Evolutionary conservation across 2,797 vertebrate genomes (phyloP).

Genomic region (Bradypodion ventrale): DNA sequence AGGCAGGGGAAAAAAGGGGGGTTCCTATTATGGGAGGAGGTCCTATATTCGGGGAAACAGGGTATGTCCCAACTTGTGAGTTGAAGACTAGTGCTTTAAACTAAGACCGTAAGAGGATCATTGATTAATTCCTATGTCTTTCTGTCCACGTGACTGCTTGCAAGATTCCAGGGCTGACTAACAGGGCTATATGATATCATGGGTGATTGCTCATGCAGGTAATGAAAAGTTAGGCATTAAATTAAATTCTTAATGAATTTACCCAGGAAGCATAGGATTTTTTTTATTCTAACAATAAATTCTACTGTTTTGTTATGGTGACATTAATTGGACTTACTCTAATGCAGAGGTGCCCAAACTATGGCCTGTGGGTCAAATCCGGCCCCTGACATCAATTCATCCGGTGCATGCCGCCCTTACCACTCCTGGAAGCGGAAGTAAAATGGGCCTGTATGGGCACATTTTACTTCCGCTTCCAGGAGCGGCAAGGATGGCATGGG

Average conservation of each 20-base stretch:
- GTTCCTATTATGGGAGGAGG: too few relatives aligned
- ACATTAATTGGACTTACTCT: slow-evolving; percentile 73
- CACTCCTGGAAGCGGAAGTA: too few relatives aligned
- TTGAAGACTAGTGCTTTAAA: background rate
- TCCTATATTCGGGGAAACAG: too few relatives aligned
- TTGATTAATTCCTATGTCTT: background rate
- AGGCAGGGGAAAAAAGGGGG: too few relatives aligned
- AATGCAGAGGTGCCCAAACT: too few relatives aligned
- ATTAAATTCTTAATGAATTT: slow-evolving; percentile 63
- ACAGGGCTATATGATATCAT: slow-evolving; percentile 7
- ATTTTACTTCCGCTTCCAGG: too few relatives aligned
- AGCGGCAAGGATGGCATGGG: too few relatives aligned
- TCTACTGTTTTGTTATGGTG: slow-evolving; percentile 54
- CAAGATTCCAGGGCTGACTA: slow-evolving; percentile 18
- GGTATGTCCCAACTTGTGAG: background rate
- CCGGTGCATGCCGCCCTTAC: too few relatives aligned
- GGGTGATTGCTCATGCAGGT: slow-evolving; percentile 8
- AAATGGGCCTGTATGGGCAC: too few relatives aligned
- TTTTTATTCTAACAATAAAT: slow-evolving; percentile 66
- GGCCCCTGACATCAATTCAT: too few relatives aligned
- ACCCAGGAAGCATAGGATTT: slow-evolving; percentile 62
- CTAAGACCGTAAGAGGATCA: too few relatives aligned
- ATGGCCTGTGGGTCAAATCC: too few relatives aligned
- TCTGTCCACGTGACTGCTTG: background rate
- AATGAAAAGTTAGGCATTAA: slow-evolving; percentile 24